These are phyloP conservation scores for Netelia virgata DNA, from an alignment of 2,888 invertebrate species.

Conservation along the genomic window DNA sequence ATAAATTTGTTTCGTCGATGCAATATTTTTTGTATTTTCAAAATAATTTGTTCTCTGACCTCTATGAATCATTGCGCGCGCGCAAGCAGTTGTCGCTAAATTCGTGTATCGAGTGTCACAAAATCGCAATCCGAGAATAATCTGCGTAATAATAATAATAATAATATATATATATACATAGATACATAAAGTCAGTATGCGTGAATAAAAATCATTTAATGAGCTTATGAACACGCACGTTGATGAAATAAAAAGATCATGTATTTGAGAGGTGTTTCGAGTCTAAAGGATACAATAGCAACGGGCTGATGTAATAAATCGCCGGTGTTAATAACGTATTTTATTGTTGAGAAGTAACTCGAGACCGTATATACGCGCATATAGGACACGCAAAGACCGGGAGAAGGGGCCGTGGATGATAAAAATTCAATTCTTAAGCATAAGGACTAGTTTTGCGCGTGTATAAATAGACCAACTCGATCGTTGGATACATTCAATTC, in stretches of 20 bases:
- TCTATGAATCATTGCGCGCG: not conserved
- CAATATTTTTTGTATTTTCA: not conserved
- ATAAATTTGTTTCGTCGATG: not conserved
- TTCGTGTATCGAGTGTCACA: not conserved
- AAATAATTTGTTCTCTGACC: not conserved
- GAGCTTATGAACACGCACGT: too few species aligned
- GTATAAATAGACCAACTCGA: conserved; percentile 55
- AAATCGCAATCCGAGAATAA: conserved; percentile 29
- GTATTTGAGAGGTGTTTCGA: not conserved
- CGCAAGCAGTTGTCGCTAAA: too few species aligned
- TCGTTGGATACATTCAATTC: conserved; percentile 54
- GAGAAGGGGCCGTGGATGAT: conserved; percentile 8
- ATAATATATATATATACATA: not conserved
- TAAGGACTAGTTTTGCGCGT: conserved; percentile 1
- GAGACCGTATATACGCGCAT: not conserved
- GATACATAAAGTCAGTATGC: not conserved
- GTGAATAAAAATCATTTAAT: too few species aligned
- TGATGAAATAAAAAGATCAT: too few species aligned
- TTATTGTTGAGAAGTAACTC: not conserved
- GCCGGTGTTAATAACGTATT: not conserved
- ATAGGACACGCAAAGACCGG: not conserved
- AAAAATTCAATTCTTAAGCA: conserved; percentile 12
- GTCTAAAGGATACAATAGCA: not conserved
- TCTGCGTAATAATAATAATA: conserved; percentile 44
- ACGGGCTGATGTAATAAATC: not conserved